phyloP scores from a whole-genome alignment of 1,140 invertebrate species.

The Camponotus floridanus region DNA sequence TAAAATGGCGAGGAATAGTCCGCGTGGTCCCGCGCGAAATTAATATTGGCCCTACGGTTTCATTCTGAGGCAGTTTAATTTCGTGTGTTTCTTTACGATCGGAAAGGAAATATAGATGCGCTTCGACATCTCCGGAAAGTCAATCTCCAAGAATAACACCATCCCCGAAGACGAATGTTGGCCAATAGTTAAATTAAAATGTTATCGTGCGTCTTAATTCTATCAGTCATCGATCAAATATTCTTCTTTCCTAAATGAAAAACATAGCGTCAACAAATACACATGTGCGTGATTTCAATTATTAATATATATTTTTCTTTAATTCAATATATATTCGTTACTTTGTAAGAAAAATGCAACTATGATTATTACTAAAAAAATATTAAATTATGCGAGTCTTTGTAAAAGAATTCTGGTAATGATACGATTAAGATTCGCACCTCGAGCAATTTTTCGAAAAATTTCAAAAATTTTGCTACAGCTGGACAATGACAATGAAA shows the following conservation, averaged over 20 bases:
- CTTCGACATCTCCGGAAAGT: background rate
- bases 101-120: background rate
- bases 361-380: constrained; percentile 46
- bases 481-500: constrained; percentile 82
- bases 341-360: background rate
- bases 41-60: constrained; percentile 69
- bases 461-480: constrained; percentile 76
- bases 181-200: background rate
- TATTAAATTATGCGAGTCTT: constrained; percentile 11
- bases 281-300: background rate
- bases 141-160: background rate
- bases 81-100: constrained; percentile 59
- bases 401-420: constrained; percentile 66
- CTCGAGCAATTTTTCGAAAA: constrained; percentile 67
- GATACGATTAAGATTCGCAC: constrained; percentile 72
- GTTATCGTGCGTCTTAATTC: background rate
- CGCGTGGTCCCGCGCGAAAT: constrained; percentile 56
- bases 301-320: background rate
- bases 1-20: constrained; percentile 63
- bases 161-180: background rate
- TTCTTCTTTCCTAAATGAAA: background rate
- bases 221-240: background rate
- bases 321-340: background rate
- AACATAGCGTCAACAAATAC: background rate
- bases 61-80: constrained; percentile 49